Conservation (phyloP, 2,797 vertebrate genomes). For the Cuniculus paca region DNA sequence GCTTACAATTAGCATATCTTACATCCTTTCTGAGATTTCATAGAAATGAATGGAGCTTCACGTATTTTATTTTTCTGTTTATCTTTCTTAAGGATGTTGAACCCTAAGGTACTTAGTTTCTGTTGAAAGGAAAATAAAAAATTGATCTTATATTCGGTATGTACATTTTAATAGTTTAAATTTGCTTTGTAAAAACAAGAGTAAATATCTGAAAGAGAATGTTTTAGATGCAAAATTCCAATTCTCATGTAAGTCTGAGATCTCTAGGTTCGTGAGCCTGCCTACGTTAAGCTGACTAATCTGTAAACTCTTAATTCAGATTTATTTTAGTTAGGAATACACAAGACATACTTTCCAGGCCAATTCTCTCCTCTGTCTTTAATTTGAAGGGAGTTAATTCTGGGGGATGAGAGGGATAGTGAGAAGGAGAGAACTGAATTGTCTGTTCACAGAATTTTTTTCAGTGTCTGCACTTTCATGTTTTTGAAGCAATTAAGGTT, state of each 20-base stretch:
- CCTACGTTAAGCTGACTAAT: not conserved
- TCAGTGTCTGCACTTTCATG: not conserved
- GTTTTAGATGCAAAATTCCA: conserved; percentile 22
- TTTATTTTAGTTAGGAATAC: not conserved
- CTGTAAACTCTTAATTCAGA: not conserved
- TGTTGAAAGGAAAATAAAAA: conserved; percentile 40
- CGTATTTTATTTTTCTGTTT: conserved; percentile 41
- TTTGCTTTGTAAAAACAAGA: conserved; percentile 53
- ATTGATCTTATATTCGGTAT: not conserved
- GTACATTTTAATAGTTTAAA: not conserved
- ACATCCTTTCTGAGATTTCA: not conserved
- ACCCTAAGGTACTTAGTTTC: not conserved
- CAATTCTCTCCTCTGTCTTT: not conserved
- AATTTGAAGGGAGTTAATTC: not conserved
- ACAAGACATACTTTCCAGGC: not conserved
- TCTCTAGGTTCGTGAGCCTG: not conserved
- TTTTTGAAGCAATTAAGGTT: conserved; percentile 60
- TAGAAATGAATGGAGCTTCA: not conserved
- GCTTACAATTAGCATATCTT: conserved; percentile 10
- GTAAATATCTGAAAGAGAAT: conserved; percentile 34
- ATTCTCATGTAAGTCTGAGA: not conserved
- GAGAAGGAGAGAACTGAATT: conserved; percentile 18
- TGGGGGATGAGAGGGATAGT: not conserved
- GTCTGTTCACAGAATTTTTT: conserved; percentile 12
- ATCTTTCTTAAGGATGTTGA: conserved; percentile 35